These are phyloP conservation scores for Cottus gobio DNA, from an alignment of 2,113 vertebrate genomes.

Conservation along the genomic window DNA sequence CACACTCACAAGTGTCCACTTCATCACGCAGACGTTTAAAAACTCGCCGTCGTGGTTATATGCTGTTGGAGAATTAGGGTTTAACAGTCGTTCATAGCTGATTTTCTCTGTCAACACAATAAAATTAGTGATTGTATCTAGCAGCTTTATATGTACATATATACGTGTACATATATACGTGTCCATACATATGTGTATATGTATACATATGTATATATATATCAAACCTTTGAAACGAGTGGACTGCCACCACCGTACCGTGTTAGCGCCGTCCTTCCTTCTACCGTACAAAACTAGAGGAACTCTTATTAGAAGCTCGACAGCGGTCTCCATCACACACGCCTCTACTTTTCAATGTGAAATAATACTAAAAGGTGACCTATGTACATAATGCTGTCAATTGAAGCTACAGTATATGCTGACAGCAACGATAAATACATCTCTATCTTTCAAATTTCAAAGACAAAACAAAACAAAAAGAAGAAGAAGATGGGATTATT, in stretches of 20 bases:
- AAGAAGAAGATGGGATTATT: conserved; percentile 80
- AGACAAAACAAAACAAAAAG: too few species aligned
- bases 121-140: conserved; percentile 90
- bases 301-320: conserved; percentile 89
- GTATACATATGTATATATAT: conserved; percentile 68
- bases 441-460: conserved; percentile 82
- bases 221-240: conserved; percentile 79
- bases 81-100: conserved; percentile 89
- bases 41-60: conserved; percentile 64
- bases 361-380: conserved; percentile 97
- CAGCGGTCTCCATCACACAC: conserved; percentile 87
- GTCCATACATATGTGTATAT: conserved; percentile 54
- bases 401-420: conserved; percentile 84
- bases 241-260: conserved; percentile 82
- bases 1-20: conserved; percentile 44
- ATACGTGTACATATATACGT: conserved; percentile 62
- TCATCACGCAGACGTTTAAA: conserved; percentile 56
- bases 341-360: conserved; percentile 98
- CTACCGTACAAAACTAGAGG: conserved; percentile 95
- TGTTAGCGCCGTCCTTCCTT: conserved; percentile 81
- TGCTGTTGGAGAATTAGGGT: conserved; percentile 82
- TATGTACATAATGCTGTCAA: conserved; percentile 95
- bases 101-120: conserved; percentile 81
- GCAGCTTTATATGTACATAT: conserved; percentile 83
- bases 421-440: conserved; percentile 92